Conservation (phyloP, 2,113 vertebrate species). For the Brienomyrus brachyistius region DNA sequence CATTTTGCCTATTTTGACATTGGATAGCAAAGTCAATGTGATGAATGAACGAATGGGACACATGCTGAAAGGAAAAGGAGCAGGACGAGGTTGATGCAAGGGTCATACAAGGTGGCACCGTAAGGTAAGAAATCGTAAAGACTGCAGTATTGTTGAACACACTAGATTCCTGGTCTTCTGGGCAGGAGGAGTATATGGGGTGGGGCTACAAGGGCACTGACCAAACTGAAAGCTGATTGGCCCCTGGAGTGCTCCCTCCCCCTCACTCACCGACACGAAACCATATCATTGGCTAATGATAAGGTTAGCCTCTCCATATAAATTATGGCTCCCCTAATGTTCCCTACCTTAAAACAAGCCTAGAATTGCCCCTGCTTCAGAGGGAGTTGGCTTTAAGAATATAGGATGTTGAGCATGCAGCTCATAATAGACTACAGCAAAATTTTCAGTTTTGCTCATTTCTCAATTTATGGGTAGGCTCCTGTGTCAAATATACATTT, state of each 20-base stretch:
- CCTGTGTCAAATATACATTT: too few species aligned
- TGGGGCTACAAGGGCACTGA: neutral
- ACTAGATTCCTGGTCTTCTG: neutral
- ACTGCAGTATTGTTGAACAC: neutral
- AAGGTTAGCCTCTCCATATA: neutral
- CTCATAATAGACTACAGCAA: too few species aligned
- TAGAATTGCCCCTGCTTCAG: neutral
- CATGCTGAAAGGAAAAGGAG: neutral
- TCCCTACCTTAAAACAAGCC: neutral
- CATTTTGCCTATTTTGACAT: neutral
- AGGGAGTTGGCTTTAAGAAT: neutral
- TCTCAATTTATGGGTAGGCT: too few species aligned
- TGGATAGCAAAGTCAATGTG: neutral
- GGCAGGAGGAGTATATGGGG: neutral
- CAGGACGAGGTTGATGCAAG: neutral
- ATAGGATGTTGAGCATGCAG: too few species aligned
- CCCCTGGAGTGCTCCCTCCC: neutral
- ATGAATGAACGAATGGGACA: constrained; percentile 11
- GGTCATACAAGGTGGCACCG: neutral
- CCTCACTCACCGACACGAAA: neutral
- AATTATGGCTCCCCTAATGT: neutral
- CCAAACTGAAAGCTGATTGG: neutral
- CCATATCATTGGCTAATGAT: neutral
- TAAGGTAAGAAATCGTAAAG: neutral
- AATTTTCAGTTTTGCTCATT: too few species aligned